Evolutionary conservation across 2,888 invertebrate genomes (phyloP).

Genomic region (Troides helena): DNA sequence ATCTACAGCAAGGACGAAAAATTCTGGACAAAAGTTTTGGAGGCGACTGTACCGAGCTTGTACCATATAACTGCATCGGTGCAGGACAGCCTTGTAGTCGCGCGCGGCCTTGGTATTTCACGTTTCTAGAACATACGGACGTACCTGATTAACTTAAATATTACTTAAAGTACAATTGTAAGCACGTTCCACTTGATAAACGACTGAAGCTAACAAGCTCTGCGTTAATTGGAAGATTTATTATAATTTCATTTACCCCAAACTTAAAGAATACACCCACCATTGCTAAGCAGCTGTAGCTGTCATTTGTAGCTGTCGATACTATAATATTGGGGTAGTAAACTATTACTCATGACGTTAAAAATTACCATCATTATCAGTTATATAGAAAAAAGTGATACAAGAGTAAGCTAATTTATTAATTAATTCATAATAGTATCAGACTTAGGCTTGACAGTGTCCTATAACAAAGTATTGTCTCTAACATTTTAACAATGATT

Average conservation of each 20-base stretch:
- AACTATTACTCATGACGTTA: not conserved
- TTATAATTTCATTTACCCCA: too few relatives aligned
- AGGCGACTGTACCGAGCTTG: conserved; percentile 19
- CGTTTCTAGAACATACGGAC: conserved; percentile 31
- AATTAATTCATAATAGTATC: too few relatives aligned
- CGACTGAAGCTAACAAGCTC: not conserved
- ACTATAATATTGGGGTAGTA: not conserved
- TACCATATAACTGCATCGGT: conserved; percentile 21
- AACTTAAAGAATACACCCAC: too few relatives aligned
- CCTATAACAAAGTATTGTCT: too few relatives aligned
- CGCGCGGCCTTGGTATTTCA: conserved; percentile 28
- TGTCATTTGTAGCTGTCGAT: not conserved
- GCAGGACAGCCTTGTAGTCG: conserved; percentile 21
- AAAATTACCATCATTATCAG: too few relatives aligned
- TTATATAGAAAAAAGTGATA: too few relatives aligned
- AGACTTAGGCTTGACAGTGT: too few relatives aligned
- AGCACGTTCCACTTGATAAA: conserved; percentile 7
- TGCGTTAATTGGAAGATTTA: not conserved
- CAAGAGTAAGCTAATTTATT: too few relatives aligned
- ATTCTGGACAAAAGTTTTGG: not conserved
- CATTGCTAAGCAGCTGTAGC: not conserved
- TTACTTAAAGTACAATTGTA: conserved; percentile 4
- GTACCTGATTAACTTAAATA: conserved; percentile 24
- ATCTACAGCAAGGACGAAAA: not conserved
- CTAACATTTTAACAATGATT: too few relatives aligned